A percentile compares a stretch with the other conserved stretches of the same genome.
Evolutionary conservation across 2,113 vertebrate genomes (phyloP).

Genomic region (Salminus brasiliensis): DNA sequence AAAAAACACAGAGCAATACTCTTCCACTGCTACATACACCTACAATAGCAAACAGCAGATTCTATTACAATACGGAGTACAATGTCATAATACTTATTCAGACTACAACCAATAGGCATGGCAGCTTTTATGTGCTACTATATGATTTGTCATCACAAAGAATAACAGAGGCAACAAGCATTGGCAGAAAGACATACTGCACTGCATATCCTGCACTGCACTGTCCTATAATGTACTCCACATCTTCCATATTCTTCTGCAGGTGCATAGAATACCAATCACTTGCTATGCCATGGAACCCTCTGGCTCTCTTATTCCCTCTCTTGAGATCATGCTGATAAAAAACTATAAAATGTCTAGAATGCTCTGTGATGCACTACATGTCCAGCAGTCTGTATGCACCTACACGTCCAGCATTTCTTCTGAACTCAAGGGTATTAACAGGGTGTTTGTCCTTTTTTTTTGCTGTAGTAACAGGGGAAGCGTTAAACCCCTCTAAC

Average conservation of each 20-base stretch:
- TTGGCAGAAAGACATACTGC: neutral
- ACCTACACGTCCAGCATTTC: no score
- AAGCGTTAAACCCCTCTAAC: no score
- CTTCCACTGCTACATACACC: neutral
- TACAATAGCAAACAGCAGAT: neutral
- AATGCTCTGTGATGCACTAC: no score
- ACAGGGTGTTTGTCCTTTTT: no score
- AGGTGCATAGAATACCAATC: conserved; percentile 5
- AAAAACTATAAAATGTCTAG: no score
- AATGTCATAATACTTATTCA: neutral
- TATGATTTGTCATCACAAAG: neutral
- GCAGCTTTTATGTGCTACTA: neutral
- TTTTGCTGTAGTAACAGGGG: no score
- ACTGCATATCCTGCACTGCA: neutral
- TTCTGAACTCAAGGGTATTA: no score
- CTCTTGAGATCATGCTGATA: neutral
- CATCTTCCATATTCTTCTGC: neutral
- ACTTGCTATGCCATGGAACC: neutral
- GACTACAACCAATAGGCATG: neutral
- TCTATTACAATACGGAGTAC: neutral
- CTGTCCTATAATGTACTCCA: no score
- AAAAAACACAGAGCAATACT: neutral
- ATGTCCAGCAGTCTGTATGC: no score
- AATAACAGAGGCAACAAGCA: neutral
- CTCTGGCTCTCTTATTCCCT: neutral